phyloP scores from a whole-genome alignment of 2,113 vertebrate genomes.

The Ophthalmolycus amberensis region DNA sequence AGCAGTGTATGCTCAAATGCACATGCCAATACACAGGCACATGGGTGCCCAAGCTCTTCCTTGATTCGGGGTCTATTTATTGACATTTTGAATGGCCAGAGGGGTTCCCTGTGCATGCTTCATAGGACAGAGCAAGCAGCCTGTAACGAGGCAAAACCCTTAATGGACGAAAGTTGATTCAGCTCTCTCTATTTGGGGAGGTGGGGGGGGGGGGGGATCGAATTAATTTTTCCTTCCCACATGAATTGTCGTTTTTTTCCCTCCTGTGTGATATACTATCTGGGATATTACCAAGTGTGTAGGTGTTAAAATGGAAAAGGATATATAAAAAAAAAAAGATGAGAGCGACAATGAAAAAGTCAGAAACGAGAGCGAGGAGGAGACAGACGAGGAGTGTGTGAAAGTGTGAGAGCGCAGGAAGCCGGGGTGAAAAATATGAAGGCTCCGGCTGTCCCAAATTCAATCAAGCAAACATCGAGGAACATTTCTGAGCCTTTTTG shows the following conservation, averaged over 20 bases:
- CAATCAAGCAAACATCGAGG: slow-evolving; percentile 70
- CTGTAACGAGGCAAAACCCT: slow-evolving; percentile 24
- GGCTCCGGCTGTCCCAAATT: slow-evolving; percentile 68
- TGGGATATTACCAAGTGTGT: slow-evolving; percentile 59
- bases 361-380: slow-evolving; percentile 38
- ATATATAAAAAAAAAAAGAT: slow-evolving; percentile 54
- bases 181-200: neutral
- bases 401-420: slow-evolving; percentile 31
- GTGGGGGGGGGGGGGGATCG: neutral
- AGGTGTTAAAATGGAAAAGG: slow-evolving; percentile 63
- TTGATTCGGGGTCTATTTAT: slow-evolving; percentile 31
- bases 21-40: slow-evolving; percentile 49
- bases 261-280: slow-evolving; percentile 58
- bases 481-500: slow-evolving; percentile 78
- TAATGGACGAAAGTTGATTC: slow-evolving; percentile 5
- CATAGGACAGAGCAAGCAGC: slow-evolving; percentile 26
- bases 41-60: slow-evolving; percentile 26
- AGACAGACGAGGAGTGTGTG: slow-evolving; percentile 46
- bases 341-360: slow-evolving; percentile 38
- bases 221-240: slow-evolving; percentile 19
- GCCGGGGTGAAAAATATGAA: slow-evolving; percentile 38
- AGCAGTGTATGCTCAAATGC: slow-evolving; percentile 44
- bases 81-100: slow-evolving; percentile 58
- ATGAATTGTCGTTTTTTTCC: slow-evolving; percentile 61
- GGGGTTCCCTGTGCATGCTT: slow-evolving; percentile 39